Conservation (phyloP, 2,113 vertebrate species). For the Carassius gibelio region DNA sequence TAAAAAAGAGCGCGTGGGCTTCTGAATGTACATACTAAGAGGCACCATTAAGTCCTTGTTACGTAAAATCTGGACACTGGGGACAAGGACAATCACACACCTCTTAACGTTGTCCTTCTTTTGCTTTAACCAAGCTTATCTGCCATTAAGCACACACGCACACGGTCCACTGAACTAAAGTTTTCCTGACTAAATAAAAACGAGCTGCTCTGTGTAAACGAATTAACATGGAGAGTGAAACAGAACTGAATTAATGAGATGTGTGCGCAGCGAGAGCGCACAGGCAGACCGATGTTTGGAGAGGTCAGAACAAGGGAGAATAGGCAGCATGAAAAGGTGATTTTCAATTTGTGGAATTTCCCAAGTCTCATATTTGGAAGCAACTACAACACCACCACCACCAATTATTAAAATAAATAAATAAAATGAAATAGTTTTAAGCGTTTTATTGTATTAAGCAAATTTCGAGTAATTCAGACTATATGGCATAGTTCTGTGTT, state of each 20-base stretch:
- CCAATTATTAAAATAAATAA: neutral
- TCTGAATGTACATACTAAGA: too few species aligned
- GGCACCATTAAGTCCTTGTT: conserved; percentile 84
- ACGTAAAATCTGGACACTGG: conserved; percentile 56
- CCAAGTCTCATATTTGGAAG: neutral
- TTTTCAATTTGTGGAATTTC: neutral
- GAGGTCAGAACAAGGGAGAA: neutral
- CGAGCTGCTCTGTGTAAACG: conserved; percentile 84
- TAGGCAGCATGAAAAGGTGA: neutral
- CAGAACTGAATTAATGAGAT: conserved; percentile 87
- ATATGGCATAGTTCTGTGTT: conserved; percentile 58
- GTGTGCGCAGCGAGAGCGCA: conserved; percentile 50
- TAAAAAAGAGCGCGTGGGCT: too few species aligned
- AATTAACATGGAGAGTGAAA: conserved; percentile 88
- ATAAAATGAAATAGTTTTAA: neutral
- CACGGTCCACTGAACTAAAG: conserved; percentile 89
- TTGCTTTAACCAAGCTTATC: conserved; percentile 58
- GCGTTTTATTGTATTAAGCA: neutral
- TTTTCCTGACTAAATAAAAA: conserved; percentile 88
- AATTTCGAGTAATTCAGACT: neutral
- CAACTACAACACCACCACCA: too few species aligned
- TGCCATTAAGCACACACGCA: conserved; percentile 87
- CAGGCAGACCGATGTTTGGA: conserved; percentile 13
- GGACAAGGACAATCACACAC: conserved; percentile 56
- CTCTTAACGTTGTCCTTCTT: conserved; percentile 32